A percentile compares a stretch with the other conserved stretches of the same genome.
Evolutionary conservation across 2,113 vertebrate genomes (phyloP).

Genomic region (Oreochromis aureus): DNA sequence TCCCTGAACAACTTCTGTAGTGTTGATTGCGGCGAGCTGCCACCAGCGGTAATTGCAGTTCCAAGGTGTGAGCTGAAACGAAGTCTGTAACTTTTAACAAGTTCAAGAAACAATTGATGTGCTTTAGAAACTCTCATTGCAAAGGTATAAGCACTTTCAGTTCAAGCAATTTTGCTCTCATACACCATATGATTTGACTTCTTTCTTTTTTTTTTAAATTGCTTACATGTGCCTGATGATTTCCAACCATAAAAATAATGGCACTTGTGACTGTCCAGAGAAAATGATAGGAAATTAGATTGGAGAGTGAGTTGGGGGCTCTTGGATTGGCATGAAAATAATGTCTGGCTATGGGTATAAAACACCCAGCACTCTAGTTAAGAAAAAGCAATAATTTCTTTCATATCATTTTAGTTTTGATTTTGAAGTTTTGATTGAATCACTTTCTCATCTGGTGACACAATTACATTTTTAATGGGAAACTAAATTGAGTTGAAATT

Average conservation of each 20-base stretch:
- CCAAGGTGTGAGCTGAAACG: not conserved
- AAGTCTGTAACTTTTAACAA: constrained; percentile 14
- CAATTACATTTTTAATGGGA: constrained; percentile 53
- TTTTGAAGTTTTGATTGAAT: constrained; percentile 49
- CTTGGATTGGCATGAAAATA: not conserved
- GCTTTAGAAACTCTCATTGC: not conserved
- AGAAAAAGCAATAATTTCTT: constrained; percentile 8
- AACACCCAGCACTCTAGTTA: not conserved
- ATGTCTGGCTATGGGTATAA: not conserved
- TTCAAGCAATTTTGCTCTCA: not conserved
- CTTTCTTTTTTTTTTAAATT: not conserved
- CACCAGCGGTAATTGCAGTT: not conserved
- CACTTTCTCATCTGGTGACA: constrained; percentile 16
- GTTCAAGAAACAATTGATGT: not conserved
- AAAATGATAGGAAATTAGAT: not conserved
- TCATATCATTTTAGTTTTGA: constrained; percentile 35
- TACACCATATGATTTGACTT: not conserved
- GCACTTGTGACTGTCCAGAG: not conserved
- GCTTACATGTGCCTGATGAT: not conserved
- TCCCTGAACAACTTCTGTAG: not conserved
- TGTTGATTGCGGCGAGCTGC: not conserved
- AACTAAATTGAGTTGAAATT: constrained; percentile 50
- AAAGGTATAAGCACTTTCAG: not conserved
- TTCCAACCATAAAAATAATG: not conserved
- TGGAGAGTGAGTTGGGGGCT: not conserved